These are phyloP conservation scores for Python bivittatus DNA, from an alignment of 2,113 vertebrate species.

Conservation along the genomic window DNA sequence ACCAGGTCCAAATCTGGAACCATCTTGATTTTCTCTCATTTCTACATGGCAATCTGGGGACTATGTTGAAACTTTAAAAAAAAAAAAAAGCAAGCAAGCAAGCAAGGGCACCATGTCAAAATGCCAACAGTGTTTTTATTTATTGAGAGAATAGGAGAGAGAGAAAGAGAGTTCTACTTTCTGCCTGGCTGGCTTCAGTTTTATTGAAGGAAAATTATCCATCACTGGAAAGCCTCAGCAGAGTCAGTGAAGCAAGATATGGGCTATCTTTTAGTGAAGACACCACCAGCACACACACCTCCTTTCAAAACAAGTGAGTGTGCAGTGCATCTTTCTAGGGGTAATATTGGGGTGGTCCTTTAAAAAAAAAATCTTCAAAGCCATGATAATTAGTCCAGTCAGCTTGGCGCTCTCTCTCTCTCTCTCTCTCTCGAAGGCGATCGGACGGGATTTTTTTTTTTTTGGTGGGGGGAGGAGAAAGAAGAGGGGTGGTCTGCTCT, in stretches of 20 bases:
- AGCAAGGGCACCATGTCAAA: background rate
- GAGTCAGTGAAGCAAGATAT: slow-evolving; percentile 49
- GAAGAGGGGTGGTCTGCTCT: background rate
- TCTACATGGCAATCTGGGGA: background rate
- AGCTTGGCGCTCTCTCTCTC: slow-evolving; percentile 45
- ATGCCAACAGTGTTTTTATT: background rate
- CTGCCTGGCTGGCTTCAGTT: background rate
- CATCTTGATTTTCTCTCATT: background rate
- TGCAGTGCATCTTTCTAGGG: background rate
- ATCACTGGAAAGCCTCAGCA: slow-evolving; percentile 37
- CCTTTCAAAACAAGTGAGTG: background rate
- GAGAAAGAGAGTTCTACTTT: background rate
- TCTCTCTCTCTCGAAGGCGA: slow-evolving; percentile 49
- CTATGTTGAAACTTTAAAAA: background rate
- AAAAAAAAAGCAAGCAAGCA: background rate
- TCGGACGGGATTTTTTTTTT: slow-evolving; percentile 23
- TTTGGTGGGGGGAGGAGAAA: background rate
- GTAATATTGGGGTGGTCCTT: background rate
- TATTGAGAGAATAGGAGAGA: background rate
- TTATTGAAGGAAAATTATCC: slow-evolving; percentile 33
- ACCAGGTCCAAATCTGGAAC: background rate
- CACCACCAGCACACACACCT: too few species aligned
- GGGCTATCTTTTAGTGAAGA: slow-evolving; percentile 24
- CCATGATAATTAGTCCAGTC: background rate
- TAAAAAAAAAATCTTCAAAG: background rate